Conservation (phyloP, 1,140 invertebrate species). For the Mamestra configurata region DNA sequence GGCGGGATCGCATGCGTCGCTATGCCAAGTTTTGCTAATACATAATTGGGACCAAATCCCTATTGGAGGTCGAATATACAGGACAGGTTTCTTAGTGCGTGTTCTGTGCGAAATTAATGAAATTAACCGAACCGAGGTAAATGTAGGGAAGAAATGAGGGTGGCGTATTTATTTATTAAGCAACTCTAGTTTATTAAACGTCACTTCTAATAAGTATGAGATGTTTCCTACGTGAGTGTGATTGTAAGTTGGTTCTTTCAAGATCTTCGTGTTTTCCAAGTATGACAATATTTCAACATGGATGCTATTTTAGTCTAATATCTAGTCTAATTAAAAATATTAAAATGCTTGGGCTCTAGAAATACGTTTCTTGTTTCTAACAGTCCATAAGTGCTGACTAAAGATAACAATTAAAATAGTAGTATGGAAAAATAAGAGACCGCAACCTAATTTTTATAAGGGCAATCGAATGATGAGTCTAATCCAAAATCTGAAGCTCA, state of each 20-base stretch:
- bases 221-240: background rate
- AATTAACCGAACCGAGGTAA: conserved; percentile 76
- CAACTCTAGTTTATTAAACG: conserved; percentile 50
- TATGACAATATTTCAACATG: background rate
- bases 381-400: too few relatives aligned
- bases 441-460: too few relatives aligned
- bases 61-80: conserved; percentile 73
- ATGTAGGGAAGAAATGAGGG: conserved; percentile 50
- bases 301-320: too few relatives aligned
- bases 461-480: too few relatives aligned
- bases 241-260: background rate
- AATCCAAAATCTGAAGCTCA: too few relatives aligned
- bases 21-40: conserved; percentile 81
- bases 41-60: conserved; percentile 85
- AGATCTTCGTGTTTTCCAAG: background rate
- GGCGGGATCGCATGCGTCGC: conserved; percentile 66
- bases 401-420: too few relatives aligned
- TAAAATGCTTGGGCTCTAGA: too few relatives aligned
- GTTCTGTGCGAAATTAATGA: conserved; percentile 83
- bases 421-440: too few relatives aligned
- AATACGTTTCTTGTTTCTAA: too few relatives aligned
- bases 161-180: conserved; percentile 52
- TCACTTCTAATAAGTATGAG: conserved; percentile 40
- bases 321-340: too few relatives aligned
- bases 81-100: conserved; percentile 79